Percentiles rank a stretch among this genome's conserved stretches.
Conservation (phyloP, 2,888 invertebrate genomes). For the Sphaeridia pumilis region DNA sequence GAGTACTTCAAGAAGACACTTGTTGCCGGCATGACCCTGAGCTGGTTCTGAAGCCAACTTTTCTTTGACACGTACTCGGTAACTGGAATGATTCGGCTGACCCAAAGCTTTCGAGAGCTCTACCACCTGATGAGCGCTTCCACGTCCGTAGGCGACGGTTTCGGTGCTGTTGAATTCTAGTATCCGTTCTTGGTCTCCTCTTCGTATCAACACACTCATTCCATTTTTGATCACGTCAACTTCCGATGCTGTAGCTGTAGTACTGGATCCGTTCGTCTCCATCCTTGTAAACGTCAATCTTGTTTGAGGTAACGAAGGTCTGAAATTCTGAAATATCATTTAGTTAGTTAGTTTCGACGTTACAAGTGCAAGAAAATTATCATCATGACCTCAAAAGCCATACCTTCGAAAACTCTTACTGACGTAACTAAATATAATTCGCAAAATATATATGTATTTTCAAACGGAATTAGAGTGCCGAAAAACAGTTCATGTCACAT, state of each 20-base stretch:
- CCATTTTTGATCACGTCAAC: slow-evolving; percentile 23
- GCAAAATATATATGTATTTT: too few species aligned
- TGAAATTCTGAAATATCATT: too few species aligned
- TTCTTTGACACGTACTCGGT: slow-evolving; percentile 19
- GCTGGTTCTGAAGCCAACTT: neutral
- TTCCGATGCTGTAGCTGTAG: neutral
- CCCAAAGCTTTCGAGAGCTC: slow-evolving; percentile 23
- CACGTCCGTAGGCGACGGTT: slow-evolving; percentile 27
- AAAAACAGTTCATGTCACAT: too few species aligned
- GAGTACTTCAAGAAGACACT: neutral
- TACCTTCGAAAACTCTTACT: too few species aligned
- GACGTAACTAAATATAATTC: too few species aligned
- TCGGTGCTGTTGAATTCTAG: slow-evolving; percentile 26
- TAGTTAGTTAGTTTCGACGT: too few species aligned
- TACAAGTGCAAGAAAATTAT: too few species aligned
- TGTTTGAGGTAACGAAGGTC: too few species aligned
- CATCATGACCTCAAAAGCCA: too few species aligned
- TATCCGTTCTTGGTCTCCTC: slow-evolving; percentile 33
- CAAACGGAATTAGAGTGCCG: too few species aligned
- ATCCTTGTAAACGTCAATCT: too few species aligned
- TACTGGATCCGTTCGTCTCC: neutral
- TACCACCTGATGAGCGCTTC: slow-evolving; percentile 24
- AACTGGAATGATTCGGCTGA: slow-evolving; percentile 22
- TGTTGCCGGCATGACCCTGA: neutral
- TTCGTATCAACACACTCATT: slow-evolving; percentile 25